Evolutionary conservation across 2,888 invertebrate species (phyloP), one percentile per base, ranked within the genome.

Genomic region (Monopis laevigella): DNA sequence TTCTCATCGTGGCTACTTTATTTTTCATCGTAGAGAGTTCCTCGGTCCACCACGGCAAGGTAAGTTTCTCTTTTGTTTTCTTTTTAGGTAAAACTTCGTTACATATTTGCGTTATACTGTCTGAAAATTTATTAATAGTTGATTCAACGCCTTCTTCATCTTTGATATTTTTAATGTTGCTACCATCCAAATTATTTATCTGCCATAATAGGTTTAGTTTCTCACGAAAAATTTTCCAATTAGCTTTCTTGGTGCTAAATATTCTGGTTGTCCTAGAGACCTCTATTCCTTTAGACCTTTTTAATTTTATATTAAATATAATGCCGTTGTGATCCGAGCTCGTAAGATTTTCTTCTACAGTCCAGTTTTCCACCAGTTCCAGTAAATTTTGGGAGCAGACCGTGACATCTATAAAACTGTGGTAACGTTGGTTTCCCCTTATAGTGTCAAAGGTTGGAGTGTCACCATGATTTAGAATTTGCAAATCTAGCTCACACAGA

Each of bases 371-470:
- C 1, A 43, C 27, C 6, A 11, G 3, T 13, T 26, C 10, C 17
- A 46, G 30, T 12, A 47, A 2, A 3, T 27, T 19, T n/a, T 4
- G 1, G 1, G 44, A 39, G 38, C 44, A 48, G 0, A 18, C 45
- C 3, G 49, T 48, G 1, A 50, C 30, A 10, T 48, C 48, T 0
- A 48, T 44, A 2, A n/a, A 5, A n/a, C 48, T 46, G 3, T 18
- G 11, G 28, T 17, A 44, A 0, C 7, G 2, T 2, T 30, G 39
- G 2, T 3, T 24, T 0, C 42, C 41, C 2, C 46, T 36, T 0
- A 46, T 13, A 1, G 44, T 42, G 4, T 51, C 43, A 4, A 49
- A 51, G 2, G 49, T 51, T 0, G 51, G 49, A 0, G 12, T 40
- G 3, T 29, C 3, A 0, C 49, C 48, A 1, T 3, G 10, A 21